Percentiles rank a stretch among this genome's conserved stretches.
These are phyloP conservation scores for Micromussa lordhowensis DNA, from an alignment of 92 coral and sea anemone genomes.

Conservation along the genomic window DNA sequence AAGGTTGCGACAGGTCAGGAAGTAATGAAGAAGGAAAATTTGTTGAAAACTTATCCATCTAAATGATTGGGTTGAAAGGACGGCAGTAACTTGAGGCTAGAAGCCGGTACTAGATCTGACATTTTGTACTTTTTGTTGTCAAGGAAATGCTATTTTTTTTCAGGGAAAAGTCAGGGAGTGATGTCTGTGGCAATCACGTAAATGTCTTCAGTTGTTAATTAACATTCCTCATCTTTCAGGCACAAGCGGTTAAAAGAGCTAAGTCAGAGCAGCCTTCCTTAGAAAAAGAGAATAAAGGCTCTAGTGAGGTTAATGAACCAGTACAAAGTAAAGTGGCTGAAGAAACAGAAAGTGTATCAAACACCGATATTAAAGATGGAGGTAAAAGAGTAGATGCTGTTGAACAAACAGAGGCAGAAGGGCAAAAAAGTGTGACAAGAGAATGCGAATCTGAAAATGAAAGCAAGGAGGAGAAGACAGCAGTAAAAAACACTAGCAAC, in stretches of 20 bases:
- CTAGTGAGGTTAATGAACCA: not conserved
- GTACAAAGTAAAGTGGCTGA: not conserved
- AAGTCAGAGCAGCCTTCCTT: constrained; percentile 16
- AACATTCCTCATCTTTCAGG: not conserved
- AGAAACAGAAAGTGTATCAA: constrained; percentile 1
- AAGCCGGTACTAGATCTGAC: no score
- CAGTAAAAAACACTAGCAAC: constrained; percentile 17
- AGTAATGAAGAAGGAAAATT: no score
- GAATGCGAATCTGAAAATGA: not conserved
- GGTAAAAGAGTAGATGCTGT: constrained; percentile 21
- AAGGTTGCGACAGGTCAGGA: no score
- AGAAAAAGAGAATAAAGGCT: not conserved
- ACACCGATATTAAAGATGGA: constrained; percentile 9
- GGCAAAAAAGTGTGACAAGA: constrained; percentile 8
- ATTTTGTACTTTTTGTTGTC: no score
- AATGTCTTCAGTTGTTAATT: no score
- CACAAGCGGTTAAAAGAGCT: constrained; percentile 18
- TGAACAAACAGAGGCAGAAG: not conserved
- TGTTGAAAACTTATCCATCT: no score
- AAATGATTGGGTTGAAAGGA: no score
- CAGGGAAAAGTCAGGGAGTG: no score
- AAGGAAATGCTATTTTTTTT: no score
- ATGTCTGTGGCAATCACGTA: no score
- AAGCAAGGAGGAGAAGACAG: constrained; percentile 45
- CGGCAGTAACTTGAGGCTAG: no score